These are phyloP conservation scores for Gasterosteus aculeatus DNA, from an alignment of 2,113 vertebrate species.

Conservation along the genomic window DNA sequence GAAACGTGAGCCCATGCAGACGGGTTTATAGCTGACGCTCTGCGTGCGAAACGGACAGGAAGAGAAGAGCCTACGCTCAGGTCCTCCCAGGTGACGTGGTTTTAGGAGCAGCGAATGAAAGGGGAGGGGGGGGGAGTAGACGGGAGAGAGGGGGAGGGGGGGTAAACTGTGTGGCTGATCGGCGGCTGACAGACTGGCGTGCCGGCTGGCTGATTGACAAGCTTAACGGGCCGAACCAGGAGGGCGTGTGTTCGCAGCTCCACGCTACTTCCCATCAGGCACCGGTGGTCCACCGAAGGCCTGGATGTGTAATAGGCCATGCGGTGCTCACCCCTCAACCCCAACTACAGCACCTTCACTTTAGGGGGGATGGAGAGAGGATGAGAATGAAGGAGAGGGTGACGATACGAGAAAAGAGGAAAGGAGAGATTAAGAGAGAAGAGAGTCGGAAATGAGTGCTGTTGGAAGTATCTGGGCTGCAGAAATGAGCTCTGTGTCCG, in stretches of 20 bases:
- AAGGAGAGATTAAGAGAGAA: not conserved
- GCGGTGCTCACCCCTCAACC: slow-evolving; percentile 20
- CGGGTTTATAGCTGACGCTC: slow-evolving; percentile 23
- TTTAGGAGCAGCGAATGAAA: slow-evolving; percentile 2
- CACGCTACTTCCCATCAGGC: slow-evolving; percentile 34
- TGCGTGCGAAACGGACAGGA: slow-evolving; percentile 13
- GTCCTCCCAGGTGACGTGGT: slow-evolving; percentile 15
- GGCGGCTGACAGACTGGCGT: slow-evolving; percentile 22
- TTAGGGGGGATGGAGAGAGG: slow-evolving; percentile 2
- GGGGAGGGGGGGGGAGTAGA: not conserved
- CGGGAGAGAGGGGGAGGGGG: not conserved
- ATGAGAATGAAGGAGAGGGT: slow-evolving; percentile 3
- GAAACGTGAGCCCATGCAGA: slow-evolving; percentile 46
- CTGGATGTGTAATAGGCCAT: slow-evolving; percentile 66
- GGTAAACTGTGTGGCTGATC: slow-evolving; percentile 12
- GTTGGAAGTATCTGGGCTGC: not conserved
- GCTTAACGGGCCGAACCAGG: slow-evolving; percentile 41
- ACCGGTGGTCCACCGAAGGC: slow-evolving; percentile 52
- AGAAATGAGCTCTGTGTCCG: not conserved
- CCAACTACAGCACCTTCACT: slow-evolving; percentile 26
- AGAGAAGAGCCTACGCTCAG: slow-evolving; percentile 4
- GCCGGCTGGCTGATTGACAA: slow-evolving; percentile 45
- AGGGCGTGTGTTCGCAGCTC: slow-evolving; percentile 37
- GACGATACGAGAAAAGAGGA: slow-evolving; percentile 6
- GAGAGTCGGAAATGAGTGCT: not conserved